Conservation (phyloP, 2,113 vertebrate genomes). For the Nipponia nippon region DNA sequence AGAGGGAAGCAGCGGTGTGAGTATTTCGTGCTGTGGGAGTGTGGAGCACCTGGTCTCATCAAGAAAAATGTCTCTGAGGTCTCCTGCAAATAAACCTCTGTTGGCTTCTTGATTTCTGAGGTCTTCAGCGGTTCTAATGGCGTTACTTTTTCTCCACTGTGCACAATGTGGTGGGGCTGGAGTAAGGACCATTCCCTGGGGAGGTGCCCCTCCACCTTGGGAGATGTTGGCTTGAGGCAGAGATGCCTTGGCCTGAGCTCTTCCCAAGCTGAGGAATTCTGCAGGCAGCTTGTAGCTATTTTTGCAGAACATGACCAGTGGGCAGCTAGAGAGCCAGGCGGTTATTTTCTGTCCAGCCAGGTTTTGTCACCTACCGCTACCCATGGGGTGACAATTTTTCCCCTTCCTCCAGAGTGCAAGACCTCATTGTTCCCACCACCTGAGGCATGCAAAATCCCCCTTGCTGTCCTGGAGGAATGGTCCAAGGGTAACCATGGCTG, state of each 20-base stretch:
- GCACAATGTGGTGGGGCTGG: background rate
- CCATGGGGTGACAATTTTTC: background rate
- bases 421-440: slow-evolving; percentile 33
- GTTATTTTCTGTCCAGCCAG: background rate
- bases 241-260: background rate
- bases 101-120: background rate
- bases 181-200: background rate
- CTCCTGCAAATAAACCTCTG: background rate
- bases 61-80: background rate
- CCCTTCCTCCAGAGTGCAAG: background rate
- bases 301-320: background rate
- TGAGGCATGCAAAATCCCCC: slow-evolving; percentile 21
- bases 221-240: background rate
- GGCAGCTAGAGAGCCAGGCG: background rate
- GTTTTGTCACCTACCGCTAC: background rate
- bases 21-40: background rate
- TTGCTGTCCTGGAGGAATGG: background rate
- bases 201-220: background rate
- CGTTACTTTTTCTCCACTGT: background rate
- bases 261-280: background rate
- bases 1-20: background rate
- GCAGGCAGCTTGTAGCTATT: background rate
- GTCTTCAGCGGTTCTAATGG: background rate
- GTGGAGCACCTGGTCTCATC: background rate
- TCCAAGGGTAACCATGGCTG: background rate